Evolutionary conservation across 2,113 vertebrate species (phyloP), one percentile per base, ranked within the genome.

Genomic region (Strigops habroptila): DNA sequence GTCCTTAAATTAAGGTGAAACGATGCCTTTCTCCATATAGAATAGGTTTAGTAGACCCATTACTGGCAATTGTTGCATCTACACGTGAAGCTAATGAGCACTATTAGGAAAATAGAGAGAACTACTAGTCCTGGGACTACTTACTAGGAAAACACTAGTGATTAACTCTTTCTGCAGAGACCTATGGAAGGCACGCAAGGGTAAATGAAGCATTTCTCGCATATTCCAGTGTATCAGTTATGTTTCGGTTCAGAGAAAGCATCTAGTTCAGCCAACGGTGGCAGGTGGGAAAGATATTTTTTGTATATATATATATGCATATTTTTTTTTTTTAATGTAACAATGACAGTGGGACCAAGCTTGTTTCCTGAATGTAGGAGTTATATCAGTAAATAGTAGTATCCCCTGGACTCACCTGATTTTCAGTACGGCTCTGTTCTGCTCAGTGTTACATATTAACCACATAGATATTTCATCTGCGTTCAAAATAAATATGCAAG

Each of bases 11-110:
- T 31, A 14, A 64, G 39, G 39, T 71, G 39, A 84, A 53, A 14
- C 0, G 0, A 9, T 70, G 24, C n/a, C 15, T 84, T 43, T 77
- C 15, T 46, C 25, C 25, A 6, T 5, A 12, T 0, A 24, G n/a
- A 76, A 8, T 1, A 25, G 31, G 15, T 6, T 39, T 6, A 60
- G 25, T 18, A 82, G 35, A 51, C 27, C 27, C 21, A 35, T 7
- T 14, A 0, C 65, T 53, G 64, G 37, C 53, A 52, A 2, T 9
- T 4, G 39, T 18, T 67, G 27, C 4, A 3, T 14, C 18, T 62
- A 9, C 9, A 33, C 6, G 14, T 10, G 4, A n/a, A 86, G n/a
- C 1, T 30, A 24, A 53, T 16, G 39, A 43, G 41, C 43, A 39
- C 7, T 25, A 3, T 17, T 14, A 43, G 33, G 53, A 43, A 41